Base-by-base conservation (phyloP, 2,888 invertebrate species). In the Nebria salina region DNA sequence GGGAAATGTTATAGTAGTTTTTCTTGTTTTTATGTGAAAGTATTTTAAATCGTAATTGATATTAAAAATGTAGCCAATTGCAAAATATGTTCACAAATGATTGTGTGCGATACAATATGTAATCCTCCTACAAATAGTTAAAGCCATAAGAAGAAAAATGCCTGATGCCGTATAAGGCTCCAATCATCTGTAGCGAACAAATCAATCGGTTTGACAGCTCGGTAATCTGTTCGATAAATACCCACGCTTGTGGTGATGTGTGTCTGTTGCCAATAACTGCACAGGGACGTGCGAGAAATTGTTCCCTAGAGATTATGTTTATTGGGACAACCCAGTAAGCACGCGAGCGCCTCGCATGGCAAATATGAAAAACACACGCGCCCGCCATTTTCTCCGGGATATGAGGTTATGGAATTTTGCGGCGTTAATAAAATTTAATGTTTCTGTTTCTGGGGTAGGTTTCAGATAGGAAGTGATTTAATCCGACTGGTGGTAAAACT, bases 171-270 rank as follows among this genome's bases (percentile, higher is more conserved):
- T 54, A 54, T 54, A 68, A 26, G 20, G 13, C 43, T 72, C 77
- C 77, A 77, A 77, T 77, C 72, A 77, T 77, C 43, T 77, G 77
- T 43, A 54, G 54, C 43, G 77, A 70, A 77, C 77, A 77, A 77
- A 77, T 77, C 77, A 77, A 77, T 77, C 70, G 43, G 54, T 68
- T n/a, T 77, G 77, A 77, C 77, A 77, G 54, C 43, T 34, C 54
- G 15, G 54, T 77, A 77, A 77, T 77, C 77, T 72, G 20, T 42
- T 74, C 72, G 43, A 72, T 68, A 77, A 77, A 77, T 77, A 77
- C 25, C 75, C 15, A 25, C 75, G 75, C 41, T 13, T 11, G 54
- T 54, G 54, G 8, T 54, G 54, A 13, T 54, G 54, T 54, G 54
- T 54, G 72, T 34, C 72, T 72, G 34, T 25, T 34, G n/a, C 26